phyloP scores from a whole-genome alignment of 2,113 vertebrate species.

The Oncorhynchus nerka region DNA sequence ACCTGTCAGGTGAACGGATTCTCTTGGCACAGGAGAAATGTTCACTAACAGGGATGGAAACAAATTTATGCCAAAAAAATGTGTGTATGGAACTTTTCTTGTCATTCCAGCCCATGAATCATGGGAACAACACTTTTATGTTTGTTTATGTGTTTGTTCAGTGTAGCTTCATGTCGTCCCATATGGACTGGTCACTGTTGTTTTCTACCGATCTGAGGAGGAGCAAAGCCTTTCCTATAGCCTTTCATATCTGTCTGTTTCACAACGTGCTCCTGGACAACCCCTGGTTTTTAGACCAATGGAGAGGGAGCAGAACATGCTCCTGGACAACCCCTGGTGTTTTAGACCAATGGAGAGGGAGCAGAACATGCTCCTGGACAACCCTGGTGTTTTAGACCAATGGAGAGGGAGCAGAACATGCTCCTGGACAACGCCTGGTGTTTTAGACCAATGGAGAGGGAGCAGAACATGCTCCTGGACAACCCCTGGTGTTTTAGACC shows the following conservation, averaged over 20 bases:
- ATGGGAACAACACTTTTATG: no score
- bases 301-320: not conserved
- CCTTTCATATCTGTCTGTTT: not conserved
- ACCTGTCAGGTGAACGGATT: no score
- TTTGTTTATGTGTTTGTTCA: no score
- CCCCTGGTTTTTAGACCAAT: slow-evolving; percentile 49
- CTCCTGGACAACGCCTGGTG: slow-evolving; percentile 53
- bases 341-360: slow-evolving; percentile 19
- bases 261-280: slow-evolving; percentile 25
- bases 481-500: slow-evolving; percentile 32
- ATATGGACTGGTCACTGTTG: slow-evolving; percentile 7
- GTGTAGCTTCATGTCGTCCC: not conserved
- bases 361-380: slow-evolving; percentile 17
- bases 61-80: no score
- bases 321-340: slow-evolving; percentile 22
- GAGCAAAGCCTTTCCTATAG: slow-evolving; percentile 5
- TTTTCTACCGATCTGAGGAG: slow-evolving; percentile 46
- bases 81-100: not conserved
- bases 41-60: no score
- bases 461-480: not conserved
- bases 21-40: no score
- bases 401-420: not conserved
- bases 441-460: slow-evolving; percentile 22
- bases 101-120: no score
- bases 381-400: slow-evolving; percentile 50